These are phyloP conservation scores for Rynchops niger DNA, from an alignment of 2,113 vertebrate species.

Conservation along the genomic window DNA sequence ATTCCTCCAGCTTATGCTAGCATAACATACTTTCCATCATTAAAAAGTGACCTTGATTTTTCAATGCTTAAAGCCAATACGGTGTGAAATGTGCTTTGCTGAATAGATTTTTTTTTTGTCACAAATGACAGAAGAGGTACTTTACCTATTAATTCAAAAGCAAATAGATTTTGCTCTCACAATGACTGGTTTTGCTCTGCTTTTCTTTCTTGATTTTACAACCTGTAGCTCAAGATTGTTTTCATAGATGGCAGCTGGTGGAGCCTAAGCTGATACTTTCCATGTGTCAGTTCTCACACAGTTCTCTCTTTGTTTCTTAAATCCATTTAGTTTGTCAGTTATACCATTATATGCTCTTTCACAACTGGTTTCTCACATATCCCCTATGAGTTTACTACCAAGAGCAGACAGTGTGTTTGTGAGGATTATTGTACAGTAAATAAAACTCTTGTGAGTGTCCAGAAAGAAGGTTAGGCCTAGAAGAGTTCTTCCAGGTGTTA, in stretches of 20 bases:
- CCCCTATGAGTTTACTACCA: not conserved
- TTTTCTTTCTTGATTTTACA: constrained; percentile 26
- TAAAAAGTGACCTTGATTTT: not conserved
- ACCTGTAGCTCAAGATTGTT: not conserved
- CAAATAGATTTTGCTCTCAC: not conserved
- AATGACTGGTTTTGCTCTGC: not conserved
- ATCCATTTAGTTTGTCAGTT: not conserved
- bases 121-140: not conserved
- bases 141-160: not conserved
- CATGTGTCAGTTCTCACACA: not conserved
- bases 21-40: not conserved
- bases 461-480: not conserved
- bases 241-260: not conserved
- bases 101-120: not conserved
- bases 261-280: not conserved
- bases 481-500: not conserved
- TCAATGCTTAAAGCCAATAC: not conserved
- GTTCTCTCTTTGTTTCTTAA: not conserved
- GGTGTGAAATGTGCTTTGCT: not conserved
- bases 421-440: not conserved
- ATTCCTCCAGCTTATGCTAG: not conserved
- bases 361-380: not conserved
- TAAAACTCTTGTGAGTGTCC: not conserved
- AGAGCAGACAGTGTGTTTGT: not conserved
- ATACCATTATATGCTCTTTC: not conserved